Base-by-base conservation (phyloP, 2,888 invertebrate species). In the Phengaris alcon region DNA sequence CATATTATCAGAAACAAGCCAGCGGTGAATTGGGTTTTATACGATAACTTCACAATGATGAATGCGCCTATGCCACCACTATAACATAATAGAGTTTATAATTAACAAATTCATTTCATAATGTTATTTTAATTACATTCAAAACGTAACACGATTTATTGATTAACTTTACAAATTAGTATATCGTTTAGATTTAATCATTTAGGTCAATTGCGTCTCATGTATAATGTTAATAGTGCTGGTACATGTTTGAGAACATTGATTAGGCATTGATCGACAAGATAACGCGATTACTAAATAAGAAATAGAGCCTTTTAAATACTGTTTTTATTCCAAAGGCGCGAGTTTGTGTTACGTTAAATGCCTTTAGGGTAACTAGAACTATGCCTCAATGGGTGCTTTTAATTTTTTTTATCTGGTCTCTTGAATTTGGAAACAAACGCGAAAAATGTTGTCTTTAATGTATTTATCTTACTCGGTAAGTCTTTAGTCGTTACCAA, bases 271-370 rank as follows among this genome's bases (percentile, higher is more conserved):
- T 48, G 51, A 70, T 70, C 48, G 51, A 70, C 70, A 70, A 70
- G 70, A 70, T 70, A 70, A 70, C 48, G 70, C 15, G 64, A 64
- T 64, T 64, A 64, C 64, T 64, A 64, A 64, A 64, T 64, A 64
- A 64, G 64, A 64, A 64, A 64, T 64, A 64, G 64, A 64, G 13
- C 64, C 64, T 64, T 59, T 64, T 64, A 64, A 64, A 64, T 64
- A 44, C 64, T 12, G 64, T 64, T 64, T 64, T 64, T 64, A 64
- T 64, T 64, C 35, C 64, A 64, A 64, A 35, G 35, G 15, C 13
- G 64, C 64, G 35, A 44, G 64, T 64, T 64, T 52, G 52, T 7
- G 8, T 22, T 22, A 59, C 1, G 15, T 64, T 64, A 44, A 44
- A 64, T 64, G 35, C 64, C 55, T 64, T 64, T 59, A 35, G 9